Evolutionary conservation across 2,888 invertebrate genomes (phyloP).

Genomic region (Phengaris arion): DNA sequence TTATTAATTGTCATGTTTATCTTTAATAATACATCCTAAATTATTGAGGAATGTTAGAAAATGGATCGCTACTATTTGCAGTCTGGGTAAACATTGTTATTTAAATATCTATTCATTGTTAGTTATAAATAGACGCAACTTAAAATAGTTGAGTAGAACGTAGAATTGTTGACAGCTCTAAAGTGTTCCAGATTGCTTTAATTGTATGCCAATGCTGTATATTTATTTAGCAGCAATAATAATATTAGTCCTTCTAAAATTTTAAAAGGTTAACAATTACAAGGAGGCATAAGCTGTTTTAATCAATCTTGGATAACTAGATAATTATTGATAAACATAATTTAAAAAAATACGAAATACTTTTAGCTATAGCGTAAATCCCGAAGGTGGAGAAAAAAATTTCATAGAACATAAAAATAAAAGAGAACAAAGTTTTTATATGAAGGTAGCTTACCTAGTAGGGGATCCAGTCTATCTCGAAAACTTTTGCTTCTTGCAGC

Average conservation of each 20-base stretch:
- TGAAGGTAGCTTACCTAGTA: constrained; percentile 79
- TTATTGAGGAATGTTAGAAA: background rate
- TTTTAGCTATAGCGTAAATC: too few species aligned
- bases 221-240: background rate
- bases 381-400: too few species aligned
- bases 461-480: constrained; percentile 87
- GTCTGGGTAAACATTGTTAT: constrained; percentile 18
- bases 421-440: too few species aligned
- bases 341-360: too few species aligned
- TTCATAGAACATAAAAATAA: too few species aligned
- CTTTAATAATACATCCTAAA: background rate
- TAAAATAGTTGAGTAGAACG: background rate
- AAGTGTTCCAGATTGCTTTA: background rate
- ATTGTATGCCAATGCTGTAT: background rate
- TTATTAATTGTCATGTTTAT: too few species aligned
- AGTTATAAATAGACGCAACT: constrained; percentile 3
- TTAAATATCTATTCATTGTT: background rate
- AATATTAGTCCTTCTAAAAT: too few species aligned
- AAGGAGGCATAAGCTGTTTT: too few species aligned
- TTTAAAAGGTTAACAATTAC: too few species aligned
- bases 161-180: background rate
- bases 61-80: constrained; percentile 12
- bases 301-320: too few species aligned
- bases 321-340: too few species aligned
- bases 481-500: constrained; percentile 85